These are phyloP conservation scores for Pleuronectes platessa DNA, from an alignment of 2,113 vertebrate genomes.

Conservation along the genomic window DNA sequence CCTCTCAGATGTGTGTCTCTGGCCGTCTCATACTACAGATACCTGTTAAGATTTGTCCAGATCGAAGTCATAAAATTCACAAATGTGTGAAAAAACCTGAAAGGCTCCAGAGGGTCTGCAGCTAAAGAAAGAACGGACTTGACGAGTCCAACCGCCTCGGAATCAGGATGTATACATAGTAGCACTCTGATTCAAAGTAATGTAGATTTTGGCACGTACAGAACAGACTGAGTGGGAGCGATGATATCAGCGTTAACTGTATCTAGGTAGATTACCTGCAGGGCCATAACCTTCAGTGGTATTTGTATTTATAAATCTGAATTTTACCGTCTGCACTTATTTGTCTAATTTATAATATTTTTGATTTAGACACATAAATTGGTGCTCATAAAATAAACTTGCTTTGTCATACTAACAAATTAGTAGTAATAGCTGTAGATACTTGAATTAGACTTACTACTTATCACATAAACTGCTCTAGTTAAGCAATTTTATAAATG, in stretches of 20 bases:
- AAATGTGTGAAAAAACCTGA: constrained; percentile 17
- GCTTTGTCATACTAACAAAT: neutral
- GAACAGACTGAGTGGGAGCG: neutral
- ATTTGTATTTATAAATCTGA: neutral
- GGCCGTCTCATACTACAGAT: constrained; percentile 9
- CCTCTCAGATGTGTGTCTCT: constrained; percentile 29
- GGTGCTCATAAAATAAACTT: neutral
- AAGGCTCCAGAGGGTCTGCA: constrained; percentile 34
- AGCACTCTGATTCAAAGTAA: neutral
- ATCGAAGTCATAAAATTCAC: constrained; percentile 34
- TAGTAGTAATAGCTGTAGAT: neutral
- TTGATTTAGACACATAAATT: too few species aligned
- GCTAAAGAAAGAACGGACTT: constrained; percentile 11
- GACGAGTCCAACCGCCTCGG: neutral
- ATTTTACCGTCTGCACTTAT: neutral
- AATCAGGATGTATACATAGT: neutral
- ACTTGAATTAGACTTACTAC: constrained; percentile 8
- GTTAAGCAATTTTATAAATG: constrained; percentile 20
- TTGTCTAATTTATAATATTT: neutral
- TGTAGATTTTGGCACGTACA: neutral
- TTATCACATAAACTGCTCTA: constrained; percentile 15
- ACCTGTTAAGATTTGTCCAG: constrained; percentile 23
- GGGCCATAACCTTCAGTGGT: neutral
- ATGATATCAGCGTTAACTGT: neutral
- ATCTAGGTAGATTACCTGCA: neutral